Conservation (phyloP, 2,797 vertebrate species). For the Melanotaenia parkinsoni region DNA sequence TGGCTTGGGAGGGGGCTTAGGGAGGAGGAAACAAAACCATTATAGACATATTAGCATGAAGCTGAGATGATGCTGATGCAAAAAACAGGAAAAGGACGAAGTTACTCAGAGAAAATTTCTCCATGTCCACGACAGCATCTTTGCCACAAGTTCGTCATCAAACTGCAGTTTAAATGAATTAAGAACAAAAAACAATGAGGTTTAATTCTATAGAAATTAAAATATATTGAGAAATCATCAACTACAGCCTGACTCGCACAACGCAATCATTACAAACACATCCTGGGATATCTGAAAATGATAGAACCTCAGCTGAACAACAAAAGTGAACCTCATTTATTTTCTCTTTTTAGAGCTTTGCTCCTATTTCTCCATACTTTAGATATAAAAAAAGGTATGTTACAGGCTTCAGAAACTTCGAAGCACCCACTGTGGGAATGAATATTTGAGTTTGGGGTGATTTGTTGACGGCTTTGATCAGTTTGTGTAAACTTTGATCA, state of each 20-base stretch:
- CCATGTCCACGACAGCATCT: neutral
- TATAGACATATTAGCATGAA: constrained; percentile 76
- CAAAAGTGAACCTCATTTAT: neutral
- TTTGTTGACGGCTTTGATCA: neutral
- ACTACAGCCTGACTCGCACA: no score
- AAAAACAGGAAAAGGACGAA: constrained; percentile 29
- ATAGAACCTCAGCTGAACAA: neutral
- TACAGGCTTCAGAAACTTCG: neutral
- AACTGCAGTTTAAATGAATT: neutral
- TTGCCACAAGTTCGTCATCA: neutral
- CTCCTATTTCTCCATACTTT: neutral
- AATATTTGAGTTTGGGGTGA: neutral
- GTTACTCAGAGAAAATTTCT: neutral
- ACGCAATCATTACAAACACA: neutral
- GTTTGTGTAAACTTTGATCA: no score
- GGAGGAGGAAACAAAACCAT: constrained; percentile 83
- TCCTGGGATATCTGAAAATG: neutral
- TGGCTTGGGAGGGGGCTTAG: constrained; percentile 85
- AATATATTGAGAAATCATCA: neutral
- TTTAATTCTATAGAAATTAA: neutral
- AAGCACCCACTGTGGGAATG: neutral
- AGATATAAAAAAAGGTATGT: neutral
- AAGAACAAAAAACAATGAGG: neutral
- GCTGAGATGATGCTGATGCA: constrained; percentile 41
- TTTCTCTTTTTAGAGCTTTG: neutral